Base-by-base conservation (phyloP, 1,140 invertebrate species). In the Meteorus sp. region DNA sequence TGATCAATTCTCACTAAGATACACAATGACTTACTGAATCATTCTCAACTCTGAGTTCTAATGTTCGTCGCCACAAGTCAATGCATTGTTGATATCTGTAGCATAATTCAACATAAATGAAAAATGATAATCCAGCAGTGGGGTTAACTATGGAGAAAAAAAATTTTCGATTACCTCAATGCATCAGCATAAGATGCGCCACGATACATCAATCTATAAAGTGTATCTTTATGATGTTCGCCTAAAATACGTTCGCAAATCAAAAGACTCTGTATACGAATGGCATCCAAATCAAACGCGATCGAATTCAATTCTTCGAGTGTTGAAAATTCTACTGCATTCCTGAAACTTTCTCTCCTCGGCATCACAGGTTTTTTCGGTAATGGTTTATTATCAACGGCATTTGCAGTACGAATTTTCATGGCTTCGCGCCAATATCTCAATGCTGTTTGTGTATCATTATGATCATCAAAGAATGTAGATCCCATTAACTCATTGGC, bases 131-230 rank as follows among this genome's bases (percentile, higher is more conserved):
- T n/a, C n/a, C n/a, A n/a, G n/a, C n/a, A n/a, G n/a, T n/a, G n/a
- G n/a, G n/a, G n/a, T n/a, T n/a, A n/a, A n/a, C n/a, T n/a, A n/a
- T n/a, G n/a, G 1, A 31, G 15, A 19, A 6, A 39, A 50, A 1
- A 29, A 23, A 19, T 25, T 35, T 39, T 22, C 22, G 19, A 29
- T 11, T 60, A 75, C 75, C 75, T 85, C 58, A 92, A 78, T 15
- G 90, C 86, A 74, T 95, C 93, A 1, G 91, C 92, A 79, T 93
- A 95, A 0, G 91, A 86, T 3, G 93, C 93, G 33, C 93, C 93
- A 56, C 92, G 79, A 68, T 84, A 86, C 84, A 87, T 86, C 2
- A 86, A 62, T 29, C 91, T 84, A 65, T 92, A 92, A n/a, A 94
- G 84, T 56, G 89, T 91, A 71, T 95, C 92, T 75, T 93, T 93